These are phyloP conservation scores for Trissolcus brochymenae DNA, from an alignment of 2,888 invertebrate genomes.

Conservation along the genomic window DNA sequence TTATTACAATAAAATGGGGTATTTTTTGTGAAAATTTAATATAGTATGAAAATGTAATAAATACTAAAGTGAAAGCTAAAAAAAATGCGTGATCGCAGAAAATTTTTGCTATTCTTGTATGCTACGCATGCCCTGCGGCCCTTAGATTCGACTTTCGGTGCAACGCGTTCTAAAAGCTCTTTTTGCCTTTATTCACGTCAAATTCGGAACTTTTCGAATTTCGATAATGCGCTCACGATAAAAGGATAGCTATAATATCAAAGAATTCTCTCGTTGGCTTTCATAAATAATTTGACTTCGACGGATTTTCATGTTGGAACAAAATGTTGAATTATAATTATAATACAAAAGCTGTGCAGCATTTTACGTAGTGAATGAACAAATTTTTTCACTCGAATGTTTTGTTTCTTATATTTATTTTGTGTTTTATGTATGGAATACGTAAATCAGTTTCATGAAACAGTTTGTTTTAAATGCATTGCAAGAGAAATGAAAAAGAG, in stretches of 20 bases:
- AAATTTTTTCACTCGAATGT: too few relatives aligned
- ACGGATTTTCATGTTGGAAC: background rate
- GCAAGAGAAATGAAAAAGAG: background rate
- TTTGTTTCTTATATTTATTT: background rate
- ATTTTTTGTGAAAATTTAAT: too few relatives aligned
- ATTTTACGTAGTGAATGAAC: too few relatives aligned
- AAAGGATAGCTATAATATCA: constrained; percentile 29
- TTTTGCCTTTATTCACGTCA: constrained; percentile 42
- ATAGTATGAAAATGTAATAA: constrained; percentile 16
- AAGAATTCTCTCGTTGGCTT: constrained; percentile 15
- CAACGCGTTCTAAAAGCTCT: constrained; percentile 38
- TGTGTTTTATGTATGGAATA: too few relatives aligned
- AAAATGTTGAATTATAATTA: too few relatives aligned
- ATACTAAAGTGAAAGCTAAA: constrained; percentile 14
- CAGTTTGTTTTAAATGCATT: background rate
- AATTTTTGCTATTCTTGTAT: constrained; percentile 32
- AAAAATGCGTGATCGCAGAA: constrained; percentile 7
- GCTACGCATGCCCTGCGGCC: constrained; percentile 35
- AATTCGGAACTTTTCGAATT: constrained; percentile 47
- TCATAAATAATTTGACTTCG: constrained; percentile 12
- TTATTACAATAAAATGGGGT: too few relatives aligned
- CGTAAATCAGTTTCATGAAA: too few relatives aligned
- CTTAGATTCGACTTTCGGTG: constrained; percentile 34
- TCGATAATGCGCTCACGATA: constrained; percentile 42
- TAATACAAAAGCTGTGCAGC: too few relatives aligned